A percentile compares a stretch with the other conserved stretches of the same genome.
phyloP scores from a whole-genome alignment of 2,888 invertebrate genomes.

The Synergus japonicus region DNA sequence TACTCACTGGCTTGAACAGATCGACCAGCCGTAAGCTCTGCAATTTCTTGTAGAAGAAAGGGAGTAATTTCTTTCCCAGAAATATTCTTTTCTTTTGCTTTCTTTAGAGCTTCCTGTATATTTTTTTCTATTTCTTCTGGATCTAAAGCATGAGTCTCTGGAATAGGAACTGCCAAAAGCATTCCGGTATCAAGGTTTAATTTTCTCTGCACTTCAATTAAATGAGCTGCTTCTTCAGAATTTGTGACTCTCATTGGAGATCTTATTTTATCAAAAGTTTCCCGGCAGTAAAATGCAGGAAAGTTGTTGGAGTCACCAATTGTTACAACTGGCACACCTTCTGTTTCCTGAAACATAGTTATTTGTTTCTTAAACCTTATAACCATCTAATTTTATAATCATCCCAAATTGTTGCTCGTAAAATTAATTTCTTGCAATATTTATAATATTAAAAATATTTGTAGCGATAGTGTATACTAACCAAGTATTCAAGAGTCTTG shows the following conservation, averaged over 20 bases:
- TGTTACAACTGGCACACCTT: constrained; percentile 93
- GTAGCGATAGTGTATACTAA: constrained; percentile 73
- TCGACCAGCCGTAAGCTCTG: constrained; percentile 88
- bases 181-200: constrained; percentile 85
- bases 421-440: too few relatives aligned
- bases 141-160: constrained; percentile 83
- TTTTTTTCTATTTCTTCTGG: constrained; percentile 82
- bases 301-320: constrained; percentile 85
- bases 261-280: constrained; percentile 82
- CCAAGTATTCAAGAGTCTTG: constrained; percentile 95
- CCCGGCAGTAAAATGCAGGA: constrained; percentile 94
- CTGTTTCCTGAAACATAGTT: constrained; percentile 86
- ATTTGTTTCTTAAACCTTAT: not conserved
- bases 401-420: not conserved
- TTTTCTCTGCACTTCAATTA: constrained; percentile 81
- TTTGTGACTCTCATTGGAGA: constrained; percentile 85
- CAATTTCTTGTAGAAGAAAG: constrained; percentile 88
- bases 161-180: constrained; percentile 94
- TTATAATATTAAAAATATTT: not conserved
- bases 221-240: constrained; percentile 85
- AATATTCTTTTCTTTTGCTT: constrained; percentile 82
- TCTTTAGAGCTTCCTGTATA: constrained; percentile 84
- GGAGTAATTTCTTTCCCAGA: constrained; percentile 95
- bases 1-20: constrained; percentile 92
- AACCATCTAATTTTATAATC: not conserved